Evolutionary conservation across 92 coral and sea anemone genomes (phyloP).

Genomic region (Meandrina meandrites): DNA sequence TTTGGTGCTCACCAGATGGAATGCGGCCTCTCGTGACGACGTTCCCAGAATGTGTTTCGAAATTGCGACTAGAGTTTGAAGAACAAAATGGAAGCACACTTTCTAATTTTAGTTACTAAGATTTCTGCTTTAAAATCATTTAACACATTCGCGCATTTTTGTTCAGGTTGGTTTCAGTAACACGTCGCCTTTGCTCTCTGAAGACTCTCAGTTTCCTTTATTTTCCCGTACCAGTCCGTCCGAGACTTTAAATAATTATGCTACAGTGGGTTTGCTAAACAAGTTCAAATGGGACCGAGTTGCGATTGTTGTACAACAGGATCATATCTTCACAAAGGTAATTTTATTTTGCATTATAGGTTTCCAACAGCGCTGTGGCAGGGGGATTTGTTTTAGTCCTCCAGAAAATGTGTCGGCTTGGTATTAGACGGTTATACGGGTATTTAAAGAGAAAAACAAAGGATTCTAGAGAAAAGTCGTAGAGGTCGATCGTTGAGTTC

Average conservation of each 20-base stretch:
- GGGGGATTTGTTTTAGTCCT: not conserved
- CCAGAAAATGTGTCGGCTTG: too few relatives aligned
- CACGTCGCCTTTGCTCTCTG: slow-evolving; percentile 69
- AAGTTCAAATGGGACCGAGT: slow-evolving; percentile 71
- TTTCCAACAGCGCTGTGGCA: not conserved
- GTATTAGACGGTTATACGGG: too few relatives aligned
- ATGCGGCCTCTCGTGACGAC: too few relatives aligned
- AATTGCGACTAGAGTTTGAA: too few relatives aligned
- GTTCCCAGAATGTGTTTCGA: too few relatives aligned
- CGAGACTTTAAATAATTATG: slow-evolving; percentile 68
- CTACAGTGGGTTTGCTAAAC: slow-evolving; percentile 49
- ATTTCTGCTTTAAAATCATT: not conserved
- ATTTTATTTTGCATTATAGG: not conserved
- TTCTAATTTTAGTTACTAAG: not conserved
- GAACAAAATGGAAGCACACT: too few relatives aligned
- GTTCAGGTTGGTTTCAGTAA: slow-evolving; percentile 81
- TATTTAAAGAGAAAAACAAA: not conserved
- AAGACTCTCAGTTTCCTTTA: slow-evolving; percentile 68
- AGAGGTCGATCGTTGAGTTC: too few relatives aligned
- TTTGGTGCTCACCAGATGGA: too few relatives aligned
- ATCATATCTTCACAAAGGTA: slow-evolving; percentile 70
- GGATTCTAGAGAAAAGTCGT: too few relatives aligned
- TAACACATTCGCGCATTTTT: not conserved
- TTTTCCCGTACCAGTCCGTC: slow-evolving; percentile 78
- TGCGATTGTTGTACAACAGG: slow-evolving; percentile 61